phyloP scores from a whole-genome alignment of 2,888 invertebrate genomes.

The Epirrita christyi region DNA sequence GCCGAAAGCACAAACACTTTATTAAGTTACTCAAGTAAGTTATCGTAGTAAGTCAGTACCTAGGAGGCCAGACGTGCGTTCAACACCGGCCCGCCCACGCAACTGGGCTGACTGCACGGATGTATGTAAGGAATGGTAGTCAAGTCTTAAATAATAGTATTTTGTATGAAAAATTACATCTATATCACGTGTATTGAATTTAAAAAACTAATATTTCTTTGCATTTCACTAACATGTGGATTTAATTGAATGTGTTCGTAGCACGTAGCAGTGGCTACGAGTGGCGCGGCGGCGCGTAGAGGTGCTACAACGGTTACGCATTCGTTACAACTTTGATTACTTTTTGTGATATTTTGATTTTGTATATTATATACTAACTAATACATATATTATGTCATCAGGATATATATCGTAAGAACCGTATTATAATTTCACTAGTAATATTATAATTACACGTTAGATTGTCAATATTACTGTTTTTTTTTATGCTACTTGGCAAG shows the following conservation, averaged over 20 bases:
- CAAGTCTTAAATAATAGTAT: no score
- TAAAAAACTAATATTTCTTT: no score
- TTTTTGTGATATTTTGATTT: neutral
- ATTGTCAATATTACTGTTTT: no score
- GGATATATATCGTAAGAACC: no score
- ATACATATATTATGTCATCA: neutral
- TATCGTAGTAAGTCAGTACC: conserved; percentile 15
- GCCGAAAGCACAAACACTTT: conserved; percentile 18
- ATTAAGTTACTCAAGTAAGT: conserved; percentile 9
- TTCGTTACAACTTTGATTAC: no score
- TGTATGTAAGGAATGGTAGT: neutral
- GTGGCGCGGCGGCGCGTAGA: neutral
- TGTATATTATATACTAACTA: neutral
- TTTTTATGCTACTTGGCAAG: no score
- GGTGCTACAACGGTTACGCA: neutral
- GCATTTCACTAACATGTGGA: no score
- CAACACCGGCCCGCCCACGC: conserved; percentile 24
- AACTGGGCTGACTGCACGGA: conserved; percentile 20
- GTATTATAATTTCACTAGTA: neutral
- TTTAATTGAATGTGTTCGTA: no score
- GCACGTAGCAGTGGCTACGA: no score
- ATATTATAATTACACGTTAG: no score
- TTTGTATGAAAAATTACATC: no score
- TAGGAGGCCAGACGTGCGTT: conserved; percentile 25
- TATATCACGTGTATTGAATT: no score